Conservation (phyloP, 2,888 invertebrate genomes). For the Gasteruption jaculator region DNA sequence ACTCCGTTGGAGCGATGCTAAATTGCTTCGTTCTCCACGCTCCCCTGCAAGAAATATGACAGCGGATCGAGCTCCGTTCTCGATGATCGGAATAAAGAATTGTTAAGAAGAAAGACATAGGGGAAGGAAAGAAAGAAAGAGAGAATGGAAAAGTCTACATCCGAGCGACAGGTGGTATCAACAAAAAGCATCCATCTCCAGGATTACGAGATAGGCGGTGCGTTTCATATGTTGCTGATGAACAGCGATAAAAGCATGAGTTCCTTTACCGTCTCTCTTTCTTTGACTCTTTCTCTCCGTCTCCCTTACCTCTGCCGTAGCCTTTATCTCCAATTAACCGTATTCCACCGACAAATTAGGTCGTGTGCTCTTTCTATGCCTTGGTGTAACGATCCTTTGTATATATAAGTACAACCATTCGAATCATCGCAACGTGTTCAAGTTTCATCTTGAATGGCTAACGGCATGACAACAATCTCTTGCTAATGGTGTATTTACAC, state of each 20-base stretch:
- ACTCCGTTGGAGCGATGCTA: no score
- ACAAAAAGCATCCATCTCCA: conserved; percentile 36
- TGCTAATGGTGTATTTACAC: no score
- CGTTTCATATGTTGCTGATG: conserved; percentile 26
- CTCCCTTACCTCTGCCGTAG: no score
- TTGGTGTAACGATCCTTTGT: conserved; percentile 24
- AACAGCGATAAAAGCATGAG: neutral
- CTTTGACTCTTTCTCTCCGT: no score
- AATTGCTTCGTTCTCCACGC: conserved; percentile 37
- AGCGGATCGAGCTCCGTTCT: conserved; percentile 35
- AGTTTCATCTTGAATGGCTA: no score
- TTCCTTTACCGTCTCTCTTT: conserved; percentile 7
- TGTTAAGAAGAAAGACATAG: conserved; percentile 17
- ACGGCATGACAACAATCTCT: no score
- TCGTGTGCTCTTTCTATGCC: conserved; percentile 22
- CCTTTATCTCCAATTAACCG: conserved; percentile 37
- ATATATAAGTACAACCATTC: no score
- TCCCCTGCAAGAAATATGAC: conserved; percentile 41
- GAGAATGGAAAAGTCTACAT: conserved; percentile 23
- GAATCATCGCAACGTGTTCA: no score
- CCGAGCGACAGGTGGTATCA: conserved; percentile 39
- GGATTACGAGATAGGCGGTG: conserved; percentile 32
- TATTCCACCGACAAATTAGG: conserved; percentile 38
- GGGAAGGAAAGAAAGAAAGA: conserved; percentile 19
- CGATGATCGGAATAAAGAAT: conserved; percentile 40